These are phyloP conservation scores for Anthophora plumipes DNA, from an alignment of 2,888 invertebrate species.

Conservation along the genomic window DNA sequence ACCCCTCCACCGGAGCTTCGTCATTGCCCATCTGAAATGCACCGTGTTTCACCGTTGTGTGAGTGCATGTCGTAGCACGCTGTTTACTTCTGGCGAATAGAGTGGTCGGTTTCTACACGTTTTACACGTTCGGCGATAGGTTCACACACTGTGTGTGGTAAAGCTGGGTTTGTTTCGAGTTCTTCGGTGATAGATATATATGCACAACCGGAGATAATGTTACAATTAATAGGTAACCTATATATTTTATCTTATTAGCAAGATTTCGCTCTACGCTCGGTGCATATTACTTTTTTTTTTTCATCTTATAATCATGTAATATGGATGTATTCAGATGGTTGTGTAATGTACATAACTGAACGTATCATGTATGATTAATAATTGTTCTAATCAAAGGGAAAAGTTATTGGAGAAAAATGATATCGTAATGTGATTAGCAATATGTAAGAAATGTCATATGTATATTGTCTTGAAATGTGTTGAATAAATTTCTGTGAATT, in stretches of 20 bases:
- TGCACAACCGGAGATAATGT: slow-evolving; percentile 15
- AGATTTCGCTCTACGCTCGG: not conserved
- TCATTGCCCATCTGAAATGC: slow-evolving; percentile 31
- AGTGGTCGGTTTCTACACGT: slow-evolving; percentile 33
- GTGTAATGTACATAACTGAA: slow-evolving; percentile 1
- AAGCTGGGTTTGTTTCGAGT: slow-evolving; percentile 11
- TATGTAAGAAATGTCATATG: not conserved
- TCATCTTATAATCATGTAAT: slow-evolving; percentile 17
- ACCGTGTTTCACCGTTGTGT: slow-evolving; percentile 32
- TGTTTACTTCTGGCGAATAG: slow-evolving; percentile 47
- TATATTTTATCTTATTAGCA: slow-evolving; percentile 32
- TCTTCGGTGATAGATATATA: not conserved
- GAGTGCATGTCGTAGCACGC: slow-evolving; percentile 17
- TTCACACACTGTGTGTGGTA: slow-evolving; percentile 2
- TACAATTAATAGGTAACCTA: slow-evolving; percentile 26
- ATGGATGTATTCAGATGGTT: not conserved
- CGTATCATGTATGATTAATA: slow-evolving; percentile 11
- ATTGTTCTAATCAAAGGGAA: not conserved
- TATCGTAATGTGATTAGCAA: not conserved
- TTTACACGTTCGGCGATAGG: slow-evolving; percentile 18
- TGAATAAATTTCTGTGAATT: slow-evolving; percentile 5
- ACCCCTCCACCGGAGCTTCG: slow-evolving; percentile 3
- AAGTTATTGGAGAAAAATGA: not conserved
- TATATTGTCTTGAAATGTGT: not conserved
- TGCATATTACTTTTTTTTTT: not conserved